A percentile compares a stretch with the other conserved stretches of the same genome.
phyloP scores from a whole-genome alignment of 2,113 vertebrate genomes.

The Poecile atricapillus region DNA sequence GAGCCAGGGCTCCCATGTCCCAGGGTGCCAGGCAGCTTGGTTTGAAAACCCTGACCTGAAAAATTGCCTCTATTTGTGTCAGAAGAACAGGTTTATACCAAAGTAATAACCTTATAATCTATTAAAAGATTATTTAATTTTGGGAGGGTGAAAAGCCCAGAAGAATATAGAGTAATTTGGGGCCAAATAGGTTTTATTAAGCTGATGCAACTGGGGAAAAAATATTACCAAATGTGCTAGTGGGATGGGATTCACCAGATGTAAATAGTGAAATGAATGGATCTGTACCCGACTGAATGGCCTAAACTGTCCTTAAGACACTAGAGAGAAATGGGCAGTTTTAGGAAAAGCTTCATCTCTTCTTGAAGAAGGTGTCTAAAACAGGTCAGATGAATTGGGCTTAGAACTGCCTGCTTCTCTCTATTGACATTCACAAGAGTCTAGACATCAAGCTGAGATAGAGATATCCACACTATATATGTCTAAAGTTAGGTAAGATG shows the following conservation, averaged over 20 bases:
- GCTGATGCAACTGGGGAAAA: background rate
- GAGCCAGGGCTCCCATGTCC: accelerated
- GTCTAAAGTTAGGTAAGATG: conserved; percentile 60
- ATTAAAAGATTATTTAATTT: background rate
- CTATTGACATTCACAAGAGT: conserved; percentile 44
- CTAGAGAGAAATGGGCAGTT: conserved; percentile 23
- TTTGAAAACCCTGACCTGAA: background rate
- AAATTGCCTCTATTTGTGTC: background rate
- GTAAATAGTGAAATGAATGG: background rate
- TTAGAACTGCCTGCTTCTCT: conserved; percentile 24
- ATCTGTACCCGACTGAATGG: background rate
- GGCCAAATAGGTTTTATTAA: background rate
- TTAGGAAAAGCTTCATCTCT: conserved; percentile 33
- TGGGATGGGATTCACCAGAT: background rate
- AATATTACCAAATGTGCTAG: background rate
- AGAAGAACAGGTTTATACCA: background rate
- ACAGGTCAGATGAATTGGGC: conserved; percentile 10
- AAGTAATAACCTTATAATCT: background rate
- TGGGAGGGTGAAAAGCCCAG: background rate
- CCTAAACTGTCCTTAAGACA: background rate
- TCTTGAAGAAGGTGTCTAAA: conserved; percentile 41
- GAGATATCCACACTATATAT: conserved; percentile 32
- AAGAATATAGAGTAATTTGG: background rate
- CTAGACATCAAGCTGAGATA: conserved; percentile 40
- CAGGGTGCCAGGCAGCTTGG: background rate